phyloP scores from a whole-genome alignment of 2,113 vertebrate species.

The Gymnarchus niloticus region DNA sequence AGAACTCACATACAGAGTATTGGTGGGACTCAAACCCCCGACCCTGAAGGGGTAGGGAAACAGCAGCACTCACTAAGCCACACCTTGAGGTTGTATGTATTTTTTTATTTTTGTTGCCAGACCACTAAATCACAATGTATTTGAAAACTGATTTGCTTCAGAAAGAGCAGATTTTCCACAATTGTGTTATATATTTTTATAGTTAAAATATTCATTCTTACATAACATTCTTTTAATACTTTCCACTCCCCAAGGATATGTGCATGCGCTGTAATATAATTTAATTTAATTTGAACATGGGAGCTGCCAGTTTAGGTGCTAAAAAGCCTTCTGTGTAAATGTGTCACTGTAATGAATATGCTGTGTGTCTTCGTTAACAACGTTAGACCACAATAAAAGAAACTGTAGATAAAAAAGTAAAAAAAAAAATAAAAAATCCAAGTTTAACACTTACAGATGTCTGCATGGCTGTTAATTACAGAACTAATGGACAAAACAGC shows the following conservation, averaged over 20 bases:
- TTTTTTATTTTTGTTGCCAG: neutral
- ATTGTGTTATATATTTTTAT: neutral
- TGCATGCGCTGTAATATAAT: slow-evolving; percentile 9
- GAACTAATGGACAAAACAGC: neutral
- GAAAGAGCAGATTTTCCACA: neutral
- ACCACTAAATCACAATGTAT: too few species aligned
- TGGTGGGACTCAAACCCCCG: neutral
- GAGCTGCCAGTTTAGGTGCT: slow-evolving; percentile 9
- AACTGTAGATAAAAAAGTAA: neutral
- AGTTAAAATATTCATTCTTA: neutral
- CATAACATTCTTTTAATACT: neutral
- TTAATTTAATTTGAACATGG: neutral
- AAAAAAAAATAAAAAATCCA: neutral
- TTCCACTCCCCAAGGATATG: neutral
- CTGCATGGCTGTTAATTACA: slow-evolving; percentile 27
- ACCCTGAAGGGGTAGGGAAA: neutral
- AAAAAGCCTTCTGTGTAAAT: slow-evolving; percentile 17
- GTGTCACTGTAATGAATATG: neutral
- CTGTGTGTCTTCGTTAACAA: neutral
- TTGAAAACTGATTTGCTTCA: neutral
- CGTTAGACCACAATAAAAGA: neutral
- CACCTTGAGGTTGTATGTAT: neutral
- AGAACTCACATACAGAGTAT: neutral
- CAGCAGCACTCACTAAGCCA: neutral
- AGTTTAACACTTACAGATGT: slow-evolving; percentile 19